Conservation (phyloP, 2,888 invertebrate species). For the Drosophila parthenogenetica region DNA sequence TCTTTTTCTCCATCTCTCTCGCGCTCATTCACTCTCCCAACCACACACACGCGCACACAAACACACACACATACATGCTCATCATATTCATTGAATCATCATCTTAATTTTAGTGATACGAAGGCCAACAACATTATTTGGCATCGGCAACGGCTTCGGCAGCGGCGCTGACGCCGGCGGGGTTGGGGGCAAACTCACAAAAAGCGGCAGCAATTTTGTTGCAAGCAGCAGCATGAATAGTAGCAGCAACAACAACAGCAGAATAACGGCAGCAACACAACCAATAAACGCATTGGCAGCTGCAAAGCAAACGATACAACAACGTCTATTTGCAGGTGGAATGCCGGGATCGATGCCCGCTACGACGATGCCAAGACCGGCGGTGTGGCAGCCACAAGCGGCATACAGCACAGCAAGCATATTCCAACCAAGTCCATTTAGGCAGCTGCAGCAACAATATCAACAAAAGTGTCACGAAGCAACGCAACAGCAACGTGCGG, state of each 20-base stretch:
- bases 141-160: slow-evolving; percentile 71
- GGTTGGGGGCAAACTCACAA: slow-evolving; percentile 47
- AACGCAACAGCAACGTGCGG: slow-evolving; percentile 37
- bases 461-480: slow-evolving; percentile 62
- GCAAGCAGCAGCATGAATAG: slow-evolving; percentile 9
- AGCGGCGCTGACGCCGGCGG: slow-evolving; percentile 70
- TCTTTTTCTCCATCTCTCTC: slow-evolving; percentile 5
- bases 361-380: slow-evolving; percentile 43
- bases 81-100: slow-evolving; percentile 82
- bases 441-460: slow-evolving; percentile 68
- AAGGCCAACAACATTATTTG: slow-evolving; percentile 86
- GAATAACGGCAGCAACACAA: slow-evolving; percentile 53
- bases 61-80: slow-evolving; percentile 49
- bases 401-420: slow-evolving; percentile 68
- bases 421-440: slow-evolving; percentile 68
- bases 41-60: slow-evolving; percentile 14
- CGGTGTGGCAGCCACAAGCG: slow-evolving; percentile 63
- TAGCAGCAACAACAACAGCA: slow-evolving; percentile 21
- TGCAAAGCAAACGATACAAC: slow-evolving; percentile 80
- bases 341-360: slow-evolving; percentile 45
- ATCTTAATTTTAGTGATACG: slow-evolving; percentile 85
- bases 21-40: slow-evolving; percentile 1
- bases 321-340: slow-evolving; percentile 69
- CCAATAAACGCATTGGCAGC: slow-evolving; percentile 82
- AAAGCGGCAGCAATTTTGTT: slow-evolving; percentile 49